Base-by-base conservation (phyloP, 2,113 vertebrate species). In the Thamnophis sirtalis region DNA sequence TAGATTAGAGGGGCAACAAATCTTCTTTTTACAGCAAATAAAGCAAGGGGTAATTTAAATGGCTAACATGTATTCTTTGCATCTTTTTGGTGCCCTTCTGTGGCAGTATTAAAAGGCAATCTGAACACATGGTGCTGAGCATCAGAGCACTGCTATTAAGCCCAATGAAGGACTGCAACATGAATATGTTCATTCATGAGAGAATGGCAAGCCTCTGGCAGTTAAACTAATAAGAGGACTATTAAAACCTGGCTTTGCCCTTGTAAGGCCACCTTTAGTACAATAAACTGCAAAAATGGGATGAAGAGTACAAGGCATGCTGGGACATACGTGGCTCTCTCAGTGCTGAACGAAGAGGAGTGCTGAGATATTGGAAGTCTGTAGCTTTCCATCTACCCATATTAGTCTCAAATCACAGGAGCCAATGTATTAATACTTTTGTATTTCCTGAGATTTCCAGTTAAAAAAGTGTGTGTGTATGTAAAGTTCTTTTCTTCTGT, bases 341-440 rank as follows among this genome's bases (percentile, higher is more conserved):
- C 88, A 80, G 0, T 21, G 3, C 89, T 91, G 22, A 26, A 88
- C 86, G 63, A 49, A 93, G 93, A 93, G 17, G 92, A 91, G 89
- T 84, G 1, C 1, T 54, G 89, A 91, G 89, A 87, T 0, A 22
- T 89, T 26, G 95, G 93, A 53, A 85, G 5, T 5, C 4, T 56
- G 50, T 63, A 92, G 26, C 91, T 90, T 84, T 90, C 49, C 7
- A 6, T 56, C 73, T 80, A 80, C 33, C 33, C 33, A 21, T 80
- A 43, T 93, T 95, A 56, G 21, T 56, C 60, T 1, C 89, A 73
- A 95, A 56, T 91, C 63, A 24, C 50, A 92, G 94, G 1, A 24
- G 84, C 5, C 92, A 95, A 93, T 91, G 90, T 49, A 28, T 92
- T 50, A 84, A 33, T 93, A 88, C 80, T 38, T 89, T 94, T 92